Base-by-base conservation (phyloP, 1,140 invertebrate species). In the Drosophila fuyamai region DNA sequence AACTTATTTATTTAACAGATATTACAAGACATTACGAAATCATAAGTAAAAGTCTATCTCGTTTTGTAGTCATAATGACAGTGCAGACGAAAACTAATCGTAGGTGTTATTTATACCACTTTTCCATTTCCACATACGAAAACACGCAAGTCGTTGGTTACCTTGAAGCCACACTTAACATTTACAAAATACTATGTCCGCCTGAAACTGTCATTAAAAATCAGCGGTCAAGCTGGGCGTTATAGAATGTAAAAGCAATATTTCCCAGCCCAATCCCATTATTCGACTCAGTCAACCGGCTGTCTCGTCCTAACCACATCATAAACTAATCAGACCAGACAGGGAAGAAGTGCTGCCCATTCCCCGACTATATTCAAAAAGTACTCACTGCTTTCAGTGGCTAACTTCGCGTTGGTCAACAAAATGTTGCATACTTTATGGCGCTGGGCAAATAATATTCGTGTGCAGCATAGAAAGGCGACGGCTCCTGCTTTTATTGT, bases 371-470 rank as follows among this genome's bases (percentile, higher is more conserved):
- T 41, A 27, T 32, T 14, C 46, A 29, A 14, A 51, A 14, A 51
- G 48, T 27, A 16, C 35, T 29, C 13, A 9, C 14, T 18, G 14
- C 35, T 16, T 48, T 32, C n/a, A 14, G 44, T 40, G 40, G 40
- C 51, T 60, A 40, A n/a, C 41, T 59, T 38, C 23, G 55, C 46
- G 50, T 47, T 60, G 76, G 76, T 73, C 76, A 79, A 73, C 76
- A 71, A 68, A 77, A 79, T 60, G 75, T 66, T 78, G 76, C 76
- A 79, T 79, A 73, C 75, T 79, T 73, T 73, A 79, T 79, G 67
- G 56, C 40, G 41, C 44, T 59, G 29, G 35, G 16, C 60, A 79
- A 72, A 79, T 79, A 78, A 79, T 72, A 79, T 79, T 79, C 75
- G 75, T 59, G 66, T 65, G 75, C 27, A 36, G 76, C 66, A 59